Conservation (phyloP, 2,797 vertebrate species). For the Bovichtus diacanthus region DNA sequence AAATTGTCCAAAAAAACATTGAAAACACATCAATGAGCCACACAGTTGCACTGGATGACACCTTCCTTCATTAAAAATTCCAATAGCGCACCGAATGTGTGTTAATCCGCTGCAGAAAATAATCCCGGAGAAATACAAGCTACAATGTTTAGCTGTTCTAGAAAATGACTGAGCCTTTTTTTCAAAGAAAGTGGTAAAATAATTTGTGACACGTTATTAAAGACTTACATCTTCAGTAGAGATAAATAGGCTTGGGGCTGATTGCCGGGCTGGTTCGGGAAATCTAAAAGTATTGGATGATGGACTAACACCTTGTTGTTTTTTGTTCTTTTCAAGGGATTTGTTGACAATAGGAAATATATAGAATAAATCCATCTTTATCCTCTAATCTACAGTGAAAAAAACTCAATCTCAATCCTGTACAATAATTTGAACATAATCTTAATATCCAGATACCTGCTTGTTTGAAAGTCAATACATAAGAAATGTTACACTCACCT, state of each 20-base stretch:
- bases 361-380: not conserved
- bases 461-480: conserved; percentile 13
- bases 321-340: conserved; percentile 6
- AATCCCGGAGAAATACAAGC: not conserved
- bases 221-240: not conserved
- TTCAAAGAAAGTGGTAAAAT: not conserved
- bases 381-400: not conserved
- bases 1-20: too few relatives aligned
- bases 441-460: not conserved
- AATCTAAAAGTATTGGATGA: not conserved
- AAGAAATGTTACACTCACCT: conserved; percentile 71
- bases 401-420: not conserved
- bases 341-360: not conserved
- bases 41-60: not conserved
- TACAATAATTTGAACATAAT: not conserved
- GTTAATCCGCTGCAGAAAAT: conserved; percentile 6
- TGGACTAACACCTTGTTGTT: not conserved
- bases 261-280: not conserved
- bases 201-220: not conserved
- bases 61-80: not conserved
- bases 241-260: not conserved
- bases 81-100: not conserved
- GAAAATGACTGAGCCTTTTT: not conserved
- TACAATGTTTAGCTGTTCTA: not conserved
- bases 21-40: not conserved